Percentiles rank a stretch among this genome's conserved stretches.
phyloP scores from a whole-genome alignment of 2,797 vertebrate genomes.

The Poliocrania exsul region DNA sequence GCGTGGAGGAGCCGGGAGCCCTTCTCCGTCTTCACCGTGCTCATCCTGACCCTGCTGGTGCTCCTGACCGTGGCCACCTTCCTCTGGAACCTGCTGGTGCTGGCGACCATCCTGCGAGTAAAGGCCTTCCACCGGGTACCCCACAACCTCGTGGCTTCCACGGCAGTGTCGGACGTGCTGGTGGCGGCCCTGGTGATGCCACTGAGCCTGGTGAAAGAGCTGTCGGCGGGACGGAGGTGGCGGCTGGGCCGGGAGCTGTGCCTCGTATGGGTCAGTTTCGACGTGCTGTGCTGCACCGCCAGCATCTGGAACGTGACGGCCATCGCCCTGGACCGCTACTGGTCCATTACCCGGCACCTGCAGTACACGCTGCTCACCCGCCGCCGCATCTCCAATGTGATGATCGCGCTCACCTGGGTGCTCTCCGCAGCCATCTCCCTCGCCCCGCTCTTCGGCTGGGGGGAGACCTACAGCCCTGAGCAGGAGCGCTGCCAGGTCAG shows the following conservation, averaged over 20 bases:
- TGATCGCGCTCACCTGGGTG: conserved; percentile 92
- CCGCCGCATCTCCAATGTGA: conserved; percentile 89
- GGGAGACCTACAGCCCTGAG: conserved; percentile 85
- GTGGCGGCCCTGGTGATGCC: conserved; percentile 96
- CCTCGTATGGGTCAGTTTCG: conserved; percentile 92
- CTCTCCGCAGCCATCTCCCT: conserved; percentile 91
- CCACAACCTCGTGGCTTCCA: conserved; percentile 95
- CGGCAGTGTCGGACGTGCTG: conserved; percentile 92
- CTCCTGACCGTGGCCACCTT: conserved; percentile 84
- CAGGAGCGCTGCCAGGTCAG: conserved; percentile 89
- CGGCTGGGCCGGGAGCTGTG: conserved; percentile 89
- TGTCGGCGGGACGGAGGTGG: conserved; percentile 86
- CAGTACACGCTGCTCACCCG: conserved; percentile 90
- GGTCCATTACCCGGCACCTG: conserved; percentile 92
- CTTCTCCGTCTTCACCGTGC: conserved; percentile 86
- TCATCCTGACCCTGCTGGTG: conserved; percentile 86
- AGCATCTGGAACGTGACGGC: conserved; percentile 98
- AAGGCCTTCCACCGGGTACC: conserved; percentile 95
- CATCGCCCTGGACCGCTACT: conserved; percentile 95
- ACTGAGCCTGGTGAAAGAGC: conserved; percentile 91
- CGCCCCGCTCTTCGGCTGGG: conserved; percentile 92
- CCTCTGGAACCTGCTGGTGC: conserved; percentile 92
- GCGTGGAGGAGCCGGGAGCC: conserved; percentile 39
- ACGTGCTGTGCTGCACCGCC: conserved; percentile 95
- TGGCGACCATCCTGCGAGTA: conserved; percentile 92